Evolutionary conservation across 2,888 invertebrate species (phyloP).

Genomic region (Colostygia pectinataria): DNA sequence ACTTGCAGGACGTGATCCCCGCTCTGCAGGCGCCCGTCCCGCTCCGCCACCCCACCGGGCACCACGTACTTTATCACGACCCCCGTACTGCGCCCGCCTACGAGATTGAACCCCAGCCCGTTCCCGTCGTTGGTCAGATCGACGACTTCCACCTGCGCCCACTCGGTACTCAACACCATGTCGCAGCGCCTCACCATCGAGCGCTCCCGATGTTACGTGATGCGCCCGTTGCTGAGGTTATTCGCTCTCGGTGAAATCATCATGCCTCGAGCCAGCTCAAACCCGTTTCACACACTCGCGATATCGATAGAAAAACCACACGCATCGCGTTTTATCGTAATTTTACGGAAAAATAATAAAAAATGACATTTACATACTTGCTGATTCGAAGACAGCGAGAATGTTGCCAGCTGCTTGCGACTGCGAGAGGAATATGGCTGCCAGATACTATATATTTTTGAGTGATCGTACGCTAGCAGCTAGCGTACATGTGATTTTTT

Average conservation of each 20-base stretch:
- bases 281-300: constrained; percentile 6
- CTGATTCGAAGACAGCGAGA: constrained; percentile 77
- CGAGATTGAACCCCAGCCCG: constrained; percentile 98
- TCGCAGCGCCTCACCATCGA: constrained; percentile 75
- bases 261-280: constrained; percentile 17
- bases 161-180: constrained; percentile 98
- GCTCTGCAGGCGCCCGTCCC: constrained; percentile 96
- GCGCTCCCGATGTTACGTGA: constrained; percentile 75
- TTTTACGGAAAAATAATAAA: constrained; percentile 40
- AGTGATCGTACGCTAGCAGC: no score
- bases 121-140: constrained; percentile 98
- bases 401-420: constrained; percentile 76
- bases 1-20: constrained; percentile 99
- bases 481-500: no score
- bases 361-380: constrained; percentile 84
- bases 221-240: constrained; percentile 69
- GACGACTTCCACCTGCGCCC: constrained; percentile 99
- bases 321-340: constrained; percentile 45
- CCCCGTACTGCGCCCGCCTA: constrained; percentile 98
- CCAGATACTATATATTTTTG: no score
- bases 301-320: constrained; percentile 31
- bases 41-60: constrained; percentile 98
- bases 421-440: constrained; percentile 52
- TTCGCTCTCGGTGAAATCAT: constrained; percentile 55
- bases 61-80: constrained; percentile 99